Percentiles rank a stretch among this genome's conserved stretches.
phyloP scores from a whole-genome alignment of 1,140 invertebrate species.

The Diorhabda carinulata region DNA sequence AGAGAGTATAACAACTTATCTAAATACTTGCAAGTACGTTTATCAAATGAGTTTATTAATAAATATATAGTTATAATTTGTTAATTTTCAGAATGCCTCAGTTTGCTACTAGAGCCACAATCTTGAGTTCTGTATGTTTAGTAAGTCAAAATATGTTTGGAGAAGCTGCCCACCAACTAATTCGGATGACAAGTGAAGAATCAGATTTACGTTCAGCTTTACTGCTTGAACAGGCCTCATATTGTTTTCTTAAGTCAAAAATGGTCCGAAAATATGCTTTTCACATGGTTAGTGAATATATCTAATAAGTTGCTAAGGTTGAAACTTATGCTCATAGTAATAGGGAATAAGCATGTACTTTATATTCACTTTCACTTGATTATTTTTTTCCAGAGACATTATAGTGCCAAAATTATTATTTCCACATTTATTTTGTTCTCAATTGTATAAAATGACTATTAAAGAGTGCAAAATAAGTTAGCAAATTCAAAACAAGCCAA shows the following conservation, averaged over 20 bases:
- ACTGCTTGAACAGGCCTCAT: slow-evolving; percentile 90
- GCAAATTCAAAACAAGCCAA: too few species aligned
- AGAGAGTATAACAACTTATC: slow-evolving; percentile 85
- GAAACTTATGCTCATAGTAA: too few species aligned
- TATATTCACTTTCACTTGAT: too few species aligned
- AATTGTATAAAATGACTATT: too few species aligned
- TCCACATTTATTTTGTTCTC: too few species aligned
- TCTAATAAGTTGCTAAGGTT: too few species aligned
- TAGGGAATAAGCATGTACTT: too few species aligned
- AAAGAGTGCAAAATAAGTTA: too few species aligned
- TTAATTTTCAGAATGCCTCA: slow-evolving; percentile 67
- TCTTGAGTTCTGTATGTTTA: slow-evolving; percentile 83
- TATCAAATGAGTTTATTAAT: slow-evolving; percentile 2
- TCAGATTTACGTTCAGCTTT: slow-evolving; percentile 86
- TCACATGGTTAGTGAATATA: slow-evolving; percentile 64
- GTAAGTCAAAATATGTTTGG: slow-evolving; percentile 70
- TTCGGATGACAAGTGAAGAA: slow-evolving; percentile 93
- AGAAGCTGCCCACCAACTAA: slow-evolving; percentile 89
- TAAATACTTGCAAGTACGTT: slow-evolving; percentile 78
- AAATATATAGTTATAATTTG: not conserved
- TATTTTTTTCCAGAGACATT: too few species aligned
- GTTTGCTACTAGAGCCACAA: slow-evolving; percentile 84
- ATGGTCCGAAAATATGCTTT: slow-evolving; percentile 96
- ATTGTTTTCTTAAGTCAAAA: slow-evolving; percentile 78
- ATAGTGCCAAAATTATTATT: too few species aligned